phyloP scores from a whole-genome alignment of 2,797 vertebrate species.

The Characodon lateralis region DNA sequence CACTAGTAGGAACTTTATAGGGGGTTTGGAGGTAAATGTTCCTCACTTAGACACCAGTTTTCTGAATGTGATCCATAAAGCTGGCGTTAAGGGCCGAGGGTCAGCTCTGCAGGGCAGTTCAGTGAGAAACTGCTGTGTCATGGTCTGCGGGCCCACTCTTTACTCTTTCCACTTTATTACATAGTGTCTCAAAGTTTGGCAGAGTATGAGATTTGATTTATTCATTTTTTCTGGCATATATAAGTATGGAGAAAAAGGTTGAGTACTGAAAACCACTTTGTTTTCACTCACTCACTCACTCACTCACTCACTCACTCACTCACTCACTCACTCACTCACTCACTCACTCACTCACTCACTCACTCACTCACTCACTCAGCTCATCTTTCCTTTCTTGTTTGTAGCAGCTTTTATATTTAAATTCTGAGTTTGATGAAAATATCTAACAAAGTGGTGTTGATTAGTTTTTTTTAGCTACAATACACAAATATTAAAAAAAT shows the following conservation, averaged over 20 bases:
- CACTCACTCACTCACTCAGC: no score
- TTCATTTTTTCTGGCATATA: background rate
- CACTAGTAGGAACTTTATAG: background rate
- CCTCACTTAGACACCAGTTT: background rate
- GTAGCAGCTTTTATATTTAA: background rate
- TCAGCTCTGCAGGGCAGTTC: background rate
- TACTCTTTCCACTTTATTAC: background rate
- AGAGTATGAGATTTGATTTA: background rate
- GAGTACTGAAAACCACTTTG: no score
- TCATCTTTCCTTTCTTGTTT: background rate
- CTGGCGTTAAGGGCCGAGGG: background rate
- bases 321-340: no score
- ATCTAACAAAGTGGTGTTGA: background rate
- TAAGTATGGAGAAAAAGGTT: background rate
- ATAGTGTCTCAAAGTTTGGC: background rate
- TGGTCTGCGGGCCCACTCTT: background rate
- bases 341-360: no score
- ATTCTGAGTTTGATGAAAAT: background rate
- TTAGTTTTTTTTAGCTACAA: no score
- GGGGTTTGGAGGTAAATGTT: background rate
- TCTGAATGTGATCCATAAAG: background rate
- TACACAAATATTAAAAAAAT: no score
- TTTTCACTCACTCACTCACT: no score
- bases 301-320: no score
- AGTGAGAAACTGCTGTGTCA: conserved; percentile 15